Base-by-base conservation (phyloP, 1,140 invertebrate species). In the Zaprionus camerounensis region DNA sequence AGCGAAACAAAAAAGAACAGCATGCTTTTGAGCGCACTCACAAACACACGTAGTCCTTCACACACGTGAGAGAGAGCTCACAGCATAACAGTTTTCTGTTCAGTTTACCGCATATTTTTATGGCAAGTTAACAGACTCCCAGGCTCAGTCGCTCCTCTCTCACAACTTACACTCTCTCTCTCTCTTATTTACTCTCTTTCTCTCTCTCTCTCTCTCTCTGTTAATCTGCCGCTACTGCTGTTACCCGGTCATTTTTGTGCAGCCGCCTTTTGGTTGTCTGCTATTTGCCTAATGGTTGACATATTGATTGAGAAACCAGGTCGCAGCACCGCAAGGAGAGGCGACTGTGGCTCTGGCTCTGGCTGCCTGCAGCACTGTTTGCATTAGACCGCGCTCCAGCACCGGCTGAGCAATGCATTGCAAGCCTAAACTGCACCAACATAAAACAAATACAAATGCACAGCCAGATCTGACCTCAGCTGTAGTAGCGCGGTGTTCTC, bases 211-310 rank as follows among this genome's bases (percentile, higher is more conserved):
- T 46, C 22, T 34, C 31, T 12, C 1, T 11, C 46, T 51, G 17
- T 22, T 24, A 51, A 51, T 55, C 24, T 44, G 41, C 49, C 36
- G 22, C 24, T 9, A 20, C 9, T 26, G 22, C 77, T 78, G 83
- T 80, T 87, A 83, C 80, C 80, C 83, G 83, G 83, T 87, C 53
- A 71, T 59, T 78, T 83, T n/a, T 26, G 31, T 80, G 70, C 75
- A 77, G 68, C 64, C 38, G 58, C 46, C 76, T 12, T 49, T 56
- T 64, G 53, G 44, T 59, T 65, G 44, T 41, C 58, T 67, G 34
- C 41, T 31, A 68, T 74, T 74, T 74, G 26, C 51, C 41, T 62
- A 65, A 70, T 76, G 59, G 59, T 71, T 76, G 73, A 44, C 67
- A 71, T 76, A 76, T 76, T 76, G 66, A 70, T 65, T 64, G 46